Conservation (phyloP, 1,140 invertebrate genomes). For the Brachionus angularis region DNA sequence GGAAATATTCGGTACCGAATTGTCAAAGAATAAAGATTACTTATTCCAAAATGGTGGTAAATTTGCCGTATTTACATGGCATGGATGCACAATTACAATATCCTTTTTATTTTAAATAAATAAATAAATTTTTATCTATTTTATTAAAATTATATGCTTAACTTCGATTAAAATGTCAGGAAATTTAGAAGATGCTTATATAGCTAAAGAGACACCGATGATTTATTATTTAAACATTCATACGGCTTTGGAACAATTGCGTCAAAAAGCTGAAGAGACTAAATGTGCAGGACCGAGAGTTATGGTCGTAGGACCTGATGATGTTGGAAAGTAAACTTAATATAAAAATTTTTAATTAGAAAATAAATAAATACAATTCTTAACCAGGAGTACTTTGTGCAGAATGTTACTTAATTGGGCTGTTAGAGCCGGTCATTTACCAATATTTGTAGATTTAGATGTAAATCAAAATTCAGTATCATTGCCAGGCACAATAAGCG, state of each 20-base stretch:
- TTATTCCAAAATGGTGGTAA: conserved; percentile 83
- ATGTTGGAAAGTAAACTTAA: conserved; percentile 88
- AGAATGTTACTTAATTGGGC: conserved; percentile 76
- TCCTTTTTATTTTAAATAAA: too few relatives aligned
- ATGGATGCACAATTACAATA: conserved; percentile 73
- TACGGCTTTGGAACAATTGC: conserved; percentile 81
- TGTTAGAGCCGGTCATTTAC: conserved; percentile 64
- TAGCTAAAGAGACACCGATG: conserved; percentile 94
- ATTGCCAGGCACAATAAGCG: conserved; percentile 83
- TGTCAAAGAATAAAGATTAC: conserved; percentile 87
- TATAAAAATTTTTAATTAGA: not conserved
- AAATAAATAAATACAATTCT: not conserved
- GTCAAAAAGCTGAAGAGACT: conserved; percentile 71
- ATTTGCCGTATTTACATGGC: conserved; percentile 91
- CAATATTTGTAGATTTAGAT: conserved; percentile 91
- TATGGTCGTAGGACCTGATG: conserved; percentile 86
- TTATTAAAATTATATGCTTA: not conserved
- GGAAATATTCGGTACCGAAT: conserved; percentile 93
- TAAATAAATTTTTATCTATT: conserved; percentile 52
- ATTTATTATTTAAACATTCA: conserved; percentile 89
- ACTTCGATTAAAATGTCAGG: conserved; percentile 39
- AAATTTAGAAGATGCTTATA: conserved; percentile 48
- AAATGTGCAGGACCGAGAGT: conserved; percentile 60
- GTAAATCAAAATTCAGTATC: conserved; percentile 76
- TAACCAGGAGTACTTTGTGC: conserved; percentile 62